Percentiles rank a stretch among this genome's conserved stretches.
Evolutionary conservation across 2,797 vertebrate species (phyloP).

Genomic region (Prionace glauca): DNA sequence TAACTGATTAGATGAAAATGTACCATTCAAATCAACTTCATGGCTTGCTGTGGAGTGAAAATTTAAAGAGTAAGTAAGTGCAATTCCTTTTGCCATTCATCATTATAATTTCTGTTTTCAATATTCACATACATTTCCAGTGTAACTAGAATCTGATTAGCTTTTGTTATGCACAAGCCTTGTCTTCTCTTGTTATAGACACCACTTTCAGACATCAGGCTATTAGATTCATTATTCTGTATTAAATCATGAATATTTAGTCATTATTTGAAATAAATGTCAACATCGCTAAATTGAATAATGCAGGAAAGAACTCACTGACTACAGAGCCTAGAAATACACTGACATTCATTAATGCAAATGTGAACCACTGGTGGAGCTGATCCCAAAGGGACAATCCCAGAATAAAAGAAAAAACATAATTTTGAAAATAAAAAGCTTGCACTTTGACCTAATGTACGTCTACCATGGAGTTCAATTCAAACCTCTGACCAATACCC

Average conservation of each 20-base stretch:
- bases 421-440: constrained; percentile 27
- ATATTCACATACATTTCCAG: constrained; percentile 47
- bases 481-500: neutral
- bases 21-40: neutral
- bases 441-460: neutral
- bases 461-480: neutral
- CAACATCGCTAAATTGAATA: constrained; percentile 59
- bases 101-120: constrained; percentile 33
- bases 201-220: constrained; percentile 59
- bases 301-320: constrained; percentile 60
- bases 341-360: constrained; percentile 69
- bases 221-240: constrained; percentile 47
- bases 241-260: constrained; percentile 69
- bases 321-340: constrained; percentile 54
- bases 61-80: neutral
- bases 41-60: neutral
- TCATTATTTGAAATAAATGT: constrained; percentile 72
- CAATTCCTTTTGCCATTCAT: constrained; percentile 5
- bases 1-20: neutral
- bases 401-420: constrained; percentile 44
- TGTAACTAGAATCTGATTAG: constrained; percentile 59
- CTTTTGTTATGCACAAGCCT: constrained; percentile 57
- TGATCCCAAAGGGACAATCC: constrained; percentile 55
- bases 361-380: constrained; percentile 58
- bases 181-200: constrained; percentile 61